A percentile compares a stretch with the other conserved stretches of the same genome.
Evolutionary conservation across 2,113 vertebrate species (phyloP).

Genomic region (Chaetura pelagica): DNA sequence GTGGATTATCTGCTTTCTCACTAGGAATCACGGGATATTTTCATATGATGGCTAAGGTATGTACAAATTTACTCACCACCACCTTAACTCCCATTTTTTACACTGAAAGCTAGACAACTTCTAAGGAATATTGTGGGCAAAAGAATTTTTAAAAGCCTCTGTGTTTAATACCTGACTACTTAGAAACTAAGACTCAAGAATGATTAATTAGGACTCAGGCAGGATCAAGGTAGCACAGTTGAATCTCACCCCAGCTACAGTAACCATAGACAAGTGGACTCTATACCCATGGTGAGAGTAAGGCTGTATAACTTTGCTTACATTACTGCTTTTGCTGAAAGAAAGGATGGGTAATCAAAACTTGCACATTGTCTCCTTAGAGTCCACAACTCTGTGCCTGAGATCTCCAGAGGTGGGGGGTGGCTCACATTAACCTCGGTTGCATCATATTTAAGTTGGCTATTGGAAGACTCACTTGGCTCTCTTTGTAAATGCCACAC

Average conservation of each 20-base stretch:
- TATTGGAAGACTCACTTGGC: conserved; percentile 15
- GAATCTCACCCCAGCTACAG: background rate
- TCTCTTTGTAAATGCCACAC: conserved; percentile 33
- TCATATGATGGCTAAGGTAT: background rate
- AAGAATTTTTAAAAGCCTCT: background rate
- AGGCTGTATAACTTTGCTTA: background rate
- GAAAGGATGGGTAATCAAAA: background rate
- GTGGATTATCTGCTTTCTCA: background rate
- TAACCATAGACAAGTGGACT: background rate
- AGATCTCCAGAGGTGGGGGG: background rate
- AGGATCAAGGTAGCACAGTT: background rate
- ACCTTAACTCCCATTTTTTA: background rate
- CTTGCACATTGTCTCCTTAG: background rate
- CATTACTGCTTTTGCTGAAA: background rate
- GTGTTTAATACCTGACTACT: background rate
- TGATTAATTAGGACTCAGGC: background rate
- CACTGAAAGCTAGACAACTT: background rate
- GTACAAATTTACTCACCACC: background rate
- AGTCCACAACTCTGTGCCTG: background rate
- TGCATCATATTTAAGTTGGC: conserved; percentile 64
- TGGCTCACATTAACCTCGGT: background rate
- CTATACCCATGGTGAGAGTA: background rate
- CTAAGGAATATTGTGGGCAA: background rate
- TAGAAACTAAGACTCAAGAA: background rate
- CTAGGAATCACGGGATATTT: background rate